A percentile compares a stretch with the other conserved stretches of the same genome.
These are phyloP conservation scores for Ephialtes manifestator DNA, from an alignment of 2,888 invertebrate genomes.

Conservation along the genomic window DNA sequence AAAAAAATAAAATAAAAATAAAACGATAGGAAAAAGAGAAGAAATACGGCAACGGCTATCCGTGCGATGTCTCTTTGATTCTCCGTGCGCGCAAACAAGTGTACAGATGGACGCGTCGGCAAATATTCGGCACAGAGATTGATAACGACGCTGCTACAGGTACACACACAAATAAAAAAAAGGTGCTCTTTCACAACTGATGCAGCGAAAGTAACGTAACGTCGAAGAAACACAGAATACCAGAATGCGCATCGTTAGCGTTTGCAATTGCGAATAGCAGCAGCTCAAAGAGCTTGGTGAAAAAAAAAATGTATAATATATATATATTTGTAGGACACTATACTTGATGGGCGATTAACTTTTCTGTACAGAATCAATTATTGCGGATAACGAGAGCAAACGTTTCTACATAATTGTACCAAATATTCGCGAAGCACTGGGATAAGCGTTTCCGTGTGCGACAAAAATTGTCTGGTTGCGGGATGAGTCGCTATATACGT, in stretches of 20 bases:
- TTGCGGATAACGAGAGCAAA: background rate
- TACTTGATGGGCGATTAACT: conserved; percentile 21
- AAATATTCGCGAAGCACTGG: conserved; percentile 1
- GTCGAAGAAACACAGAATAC: background rate
- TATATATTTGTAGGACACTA: background rate
- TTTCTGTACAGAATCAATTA: conserved; percentile 34
- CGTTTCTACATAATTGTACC: conserved; percentile 28
- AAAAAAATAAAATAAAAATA: no score
- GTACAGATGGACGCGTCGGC: conserved; percentile 41
- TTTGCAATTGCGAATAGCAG: background rate
- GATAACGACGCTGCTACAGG: conserved; percentile 39
- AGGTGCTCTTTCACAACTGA: background rate
- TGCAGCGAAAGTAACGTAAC: background rate
- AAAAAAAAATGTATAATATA: background rate
- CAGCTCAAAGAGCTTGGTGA: background rate
- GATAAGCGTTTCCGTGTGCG: conserved; percentile 13
- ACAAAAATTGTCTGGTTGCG: conserved; percentile 2
- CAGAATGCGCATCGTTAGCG: background rate
- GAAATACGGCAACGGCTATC: conserved; percentile 47
- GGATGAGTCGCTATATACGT: background rate
- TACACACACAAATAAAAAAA: background rate
- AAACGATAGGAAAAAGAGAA: conserved; percentile 14
- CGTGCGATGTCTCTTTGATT: conserved; percentile 60
- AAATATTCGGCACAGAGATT: conserved; percentile 61
- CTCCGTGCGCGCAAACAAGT: conserved; percentile 21